phyloP scores from a whole-genome alignment of 2,797 vertebrate species.

The Gallinago solitaria region DNA sequence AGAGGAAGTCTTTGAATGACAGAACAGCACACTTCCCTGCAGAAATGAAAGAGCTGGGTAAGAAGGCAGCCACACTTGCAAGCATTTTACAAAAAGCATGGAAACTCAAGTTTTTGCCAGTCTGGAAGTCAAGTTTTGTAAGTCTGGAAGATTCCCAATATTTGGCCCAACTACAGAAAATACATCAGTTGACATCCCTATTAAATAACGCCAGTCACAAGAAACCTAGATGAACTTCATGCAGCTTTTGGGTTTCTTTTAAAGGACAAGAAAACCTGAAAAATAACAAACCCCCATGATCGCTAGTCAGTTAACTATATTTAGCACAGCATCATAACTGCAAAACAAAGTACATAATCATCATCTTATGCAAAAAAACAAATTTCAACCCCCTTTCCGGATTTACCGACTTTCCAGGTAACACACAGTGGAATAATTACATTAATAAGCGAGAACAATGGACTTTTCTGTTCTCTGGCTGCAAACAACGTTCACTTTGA shows the following conservation, averaged over 20 bases:
- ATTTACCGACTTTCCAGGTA: neutral
- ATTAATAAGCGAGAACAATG: neutral
- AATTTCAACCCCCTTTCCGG: neutral
- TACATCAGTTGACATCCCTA: neutral
- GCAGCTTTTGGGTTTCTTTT: neutral
- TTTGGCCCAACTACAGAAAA: rapidly evolving
- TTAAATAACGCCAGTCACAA: neutral
- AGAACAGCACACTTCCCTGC: slow-evolving; percentile 94
- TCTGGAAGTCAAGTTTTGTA: neutral
- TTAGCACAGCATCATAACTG: neutral
- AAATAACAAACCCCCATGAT: neutral
- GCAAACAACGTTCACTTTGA: neutral
- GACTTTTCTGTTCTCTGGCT: neutral
- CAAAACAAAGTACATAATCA: neutral
- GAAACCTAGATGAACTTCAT: neutral
- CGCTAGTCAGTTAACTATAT: neutral
- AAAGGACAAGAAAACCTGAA: neutral
- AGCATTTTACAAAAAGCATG: neutral
- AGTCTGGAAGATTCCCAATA: neutral
- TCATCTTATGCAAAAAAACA: neutral
- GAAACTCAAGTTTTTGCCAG: neutral
- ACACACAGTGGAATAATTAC: neutral
- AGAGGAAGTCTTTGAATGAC: slow-evolving; percentile 96
- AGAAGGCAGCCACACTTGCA: neutral
- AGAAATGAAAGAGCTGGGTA: slow-evolving; percentile 56